These are phyloP conservation scores for Halocynthia aurantium DNA, from an alignment of 23 tunicate genomes.

Conservation along the genomic window DNA sequence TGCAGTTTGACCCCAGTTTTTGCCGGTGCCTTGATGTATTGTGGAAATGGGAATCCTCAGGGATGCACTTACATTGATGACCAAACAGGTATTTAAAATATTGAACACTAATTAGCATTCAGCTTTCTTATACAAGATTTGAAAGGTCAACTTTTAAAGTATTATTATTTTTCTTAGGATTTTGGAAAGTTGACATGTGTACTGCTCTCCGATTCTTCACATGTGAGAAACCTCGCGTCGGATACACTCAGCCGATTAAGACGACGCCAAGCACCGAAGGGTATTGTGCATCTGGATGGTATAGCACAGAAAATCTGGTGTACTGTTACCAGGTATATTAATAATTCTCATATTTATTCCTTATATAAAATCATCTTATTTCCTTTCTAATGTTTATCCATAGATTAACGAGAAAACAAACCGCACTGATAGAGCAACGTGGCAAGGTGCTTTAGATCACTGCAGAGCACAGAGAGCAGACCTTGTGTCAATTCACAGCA, in stretches of 20 bases:
- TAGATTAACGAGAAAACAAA: conserved; percentile 45
- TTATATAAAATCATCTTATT: neutral
- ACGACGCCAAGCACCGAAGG: conserved; percentile 57
- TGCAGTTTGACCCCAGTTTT: conserved; percentile 76
- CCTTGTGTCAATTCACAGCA: conserved; percentile 57
- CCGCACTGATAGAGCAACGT: conserved; percentile 22
- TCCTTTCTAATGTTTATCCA: neutral
- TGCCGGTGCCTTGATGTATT: conserved; percentile 51
- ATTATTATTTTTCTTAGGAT: conserved; percentile 25
- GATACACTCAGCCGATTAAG: conserved; percentile 58
- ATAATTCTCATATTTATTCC: neutral
- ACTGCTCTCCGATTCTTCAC: conserved; percentile 54
- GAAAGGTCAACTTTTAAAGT: neutral
- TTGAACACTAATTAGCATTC: neutral
- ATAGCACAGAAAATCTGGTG: conserved; percentile 23
- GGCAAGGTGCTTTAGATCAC: conserved; percentile 56
- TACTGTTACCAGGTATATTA: conserved; percentile 71
- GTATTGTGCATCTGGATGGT: conserved; percentile 55
- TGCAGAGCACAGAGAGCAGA: conserved; percentile 57
- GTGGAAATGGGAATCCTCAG: conserved; percentile 60
- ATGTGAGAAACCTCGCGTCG: conserved; percentile 83
- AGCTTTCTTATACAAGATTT: too few relatives aligned
- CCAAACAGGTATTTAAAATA: conserved; percentile 43
- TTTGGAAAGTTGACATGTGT: conserved; percentile 74
- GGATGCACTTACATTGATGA: conserved; percentile 70